Evolutionary conservation across 2,888 invertebrate genomes (phyloP), one percentile per base, ranked within the genome.

Genomic region (Ochropleura leucogaster): DNA sequence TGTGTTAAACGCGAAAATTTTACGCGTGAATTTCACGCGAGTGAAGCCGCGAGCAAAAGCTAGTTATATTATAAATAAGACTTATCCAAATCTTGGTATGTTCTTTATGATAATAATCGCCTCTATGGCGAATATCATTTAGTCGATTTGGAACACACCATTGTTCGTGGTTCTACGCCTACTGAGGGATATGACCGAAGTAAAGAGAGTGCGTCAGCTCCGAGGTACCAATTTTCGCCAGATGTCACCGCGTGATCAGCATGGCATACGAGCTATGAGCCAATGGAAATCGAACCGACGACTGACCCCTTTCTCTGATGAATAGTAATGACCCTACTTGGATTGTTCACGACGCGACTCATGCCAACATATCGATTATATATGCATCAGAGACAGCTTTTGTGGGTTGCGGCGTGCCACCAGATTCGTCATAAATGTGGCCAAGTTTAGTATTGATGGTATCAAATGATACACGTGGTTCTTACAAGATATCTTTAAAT

Each of bases 241-340:
- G 88, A 91, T 92, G 90, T 86, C 84, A 86, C 89, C 79, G 80
- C 92, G 92, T 92, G 92, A 86, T 83, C 82, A 62, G 83, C 78
- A 87, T 87, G 81, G 75, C 71, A 79, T 77, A 82, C 77, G 77
- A 83, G 84, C 85, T 84, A 76, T 81, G 79, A 76, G 84, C 77
- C 82, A 85, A 90, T 93, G 92, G 92, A 94, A 94, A 93, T 93
- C 92, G 89, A 91, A 92, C 87, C 88, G 87, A 80, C 89, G 83
- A 86, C 88, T 94, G 95, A 93, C 95, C 95, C 90, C 91, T 92
- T 94, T 94, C 89, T 89, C 87, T 92, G 85, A 83, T 92, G 96
- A 94, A 96, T 96, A 94, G 90, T 94, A 95, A 95, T 95, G 93
- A 93, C 95, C 94, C 89, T 92, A 93, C 90, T 90, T 92, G 94